phyloP scores from a whole-genome alignment of 2,797 vertebrate species.

The Eidolon dupreanum region DNA sequence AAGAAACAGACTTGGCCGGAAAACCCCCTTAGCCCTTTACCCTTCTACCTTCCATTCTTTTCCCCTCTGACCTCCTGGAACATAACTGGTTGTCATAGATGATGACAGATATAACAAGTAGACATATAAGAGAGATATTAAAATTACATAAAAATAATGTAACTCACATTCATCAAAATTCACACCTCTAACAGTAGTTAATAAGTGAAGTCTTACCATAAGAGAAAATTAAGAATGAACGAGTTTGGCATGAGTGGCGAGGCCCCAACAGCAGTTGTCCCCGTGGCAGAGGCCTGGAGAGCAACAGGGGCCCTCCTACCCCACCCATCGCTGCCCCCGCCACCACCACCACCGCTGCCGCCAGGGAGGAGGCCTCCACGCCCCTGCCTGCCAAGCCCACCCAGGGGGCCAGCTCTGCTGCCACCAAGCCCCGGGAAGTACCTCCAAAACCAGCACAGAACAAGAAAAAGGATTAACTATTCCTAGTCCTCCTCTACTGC shows the following conservation, averaged over 20 bases:
- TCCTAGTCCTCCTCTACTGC: neutral
- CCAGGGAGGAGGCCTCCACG: neutral
- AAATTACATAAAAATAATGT: neutral
- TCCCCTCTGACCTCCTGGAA: neutral
- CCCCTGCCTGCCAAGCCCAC: neutral
- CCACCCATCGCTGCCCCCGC: neutral
- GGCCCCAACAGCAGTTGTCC: conserved; percentile 55
- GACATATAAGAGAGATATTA: neutral
- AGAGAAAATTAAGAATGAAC: neutral
- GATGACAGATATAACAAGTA: neutral
- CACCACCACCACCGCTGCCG: neutral
- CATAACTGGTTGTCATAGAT: neutral
- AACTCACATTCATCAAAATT: conserved; percentile 5
- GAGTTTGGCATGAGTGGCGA: conserved; percentile 92
- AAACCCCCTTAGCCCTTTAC: neutral
- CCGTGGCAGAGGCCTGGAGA: too few species aligned
- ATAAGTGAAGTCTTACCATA: neutral
- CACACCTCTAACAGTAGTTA: neutral
- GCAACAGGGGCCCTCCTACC: neutral
- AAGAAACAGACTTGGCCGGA: neutral
- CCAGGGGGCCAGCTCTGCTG: conserved; percentile 50
- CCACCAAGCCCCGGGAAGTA: conserved; percentile 67
- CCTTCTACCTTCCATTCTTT: neutral
- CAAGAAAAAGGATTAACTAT: conserved; percentile 92
- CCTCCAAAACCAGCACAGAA: conserved; percentile 92